A percentile compares a stretch with the other conserved stretches of the same genome.
Evolutionary conservation across 2,888 invertebrate genomes (phyloP).

Genomic region (Galerucella calmariensis): DNA sequence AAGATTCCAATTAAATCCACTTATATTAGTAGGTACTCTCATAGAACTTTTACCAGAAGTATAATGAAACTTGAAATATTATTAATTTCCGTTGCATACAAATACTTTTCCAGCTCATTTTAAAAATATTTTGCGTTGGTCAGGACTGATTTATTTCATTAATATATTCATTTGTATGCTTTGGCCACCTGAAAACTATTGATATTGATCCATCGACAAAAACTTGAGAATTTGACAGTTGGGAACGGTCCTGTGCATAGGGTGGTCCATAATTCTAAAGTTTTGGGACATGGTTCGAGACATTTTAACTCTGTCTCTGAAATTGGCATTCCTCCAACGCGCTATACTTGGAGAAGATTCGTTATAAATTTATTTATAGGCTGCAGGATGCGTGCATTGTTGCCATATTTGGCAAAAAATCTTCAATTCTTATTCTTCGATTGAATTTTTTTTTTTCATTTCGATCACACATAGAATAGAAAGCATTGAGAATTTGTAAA

Average conservation of each 20-base stretch:
- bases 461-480: background rate
- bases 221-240: background rate
- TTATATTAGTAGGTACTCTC: too few relatives aligned
- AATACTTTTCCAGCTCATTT: too few relatives aligned
- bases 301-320: conserved; percentile 52
- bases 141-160: too few relatives aligned
- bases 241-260: conserved; percentile 25
- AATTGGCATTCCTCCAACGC: conserved; percentile 81
- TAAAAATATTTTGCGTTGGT: too few relatives aligned
- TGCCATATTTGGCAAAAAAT: conserved; percentile 30
- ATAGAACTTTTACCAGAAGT: too few relatives aligned
- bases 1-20: too few relatives aligned
- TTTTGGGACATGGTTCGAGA: conserved; percentile 14
- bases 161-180: too few relatives aligned
- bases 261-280: conserved; percentile 34
- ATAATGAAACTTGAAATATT: too few relatives aligned
- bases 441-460: background rate
- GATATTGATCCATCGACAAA: background rate
- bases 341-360: conserved; percentile 91
- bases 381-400: conserved; percentile 42
- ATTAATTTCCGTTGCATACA: too few relatives aligned
- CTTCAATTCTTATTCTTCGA: background rate
- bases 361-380: conserved; percentile 78
- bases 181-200: too few relatives aligned
- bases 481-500: too few relatives aligned